Evolutionary conservation across 2,797 vertebrate genomes (phyloP), one percentile per base, ranked within the genome.

Genomic region (Propithecus deckenii): DNA sequence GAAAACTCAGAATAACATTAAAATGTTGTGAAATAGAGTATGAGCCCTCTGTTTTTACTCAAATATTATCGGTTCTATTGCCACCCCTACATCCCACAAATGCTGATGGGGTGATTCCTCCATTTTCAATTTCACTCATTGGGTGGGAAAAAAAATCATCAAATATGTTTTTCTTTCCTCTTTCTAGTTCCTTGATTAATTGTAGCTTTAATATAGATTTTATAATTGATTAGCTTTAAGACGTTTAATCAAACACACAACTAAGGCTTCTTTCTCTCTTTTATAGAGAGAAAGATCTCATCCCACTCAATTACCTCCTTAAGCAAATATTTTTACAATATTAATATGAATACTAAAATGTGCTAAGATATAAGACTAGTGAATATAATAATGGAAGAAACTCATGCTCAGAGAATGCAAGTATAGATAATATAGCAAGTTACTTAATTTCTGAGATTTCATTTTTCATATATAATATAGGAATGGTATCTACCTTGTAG

Each of bases 381-480:
- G 41, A 75, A 17, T 63, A 0, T 28, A 89, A 65, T 46, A 52
- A 91, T 61, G 17, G 32, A 3, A 76, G 61, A 97, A 95, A 78
- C 1, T 23, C 5, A 52, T 38, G 30, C 41, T 81, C 20, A 89
- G 20, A 84, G 32, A 95, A 72, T 41, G 32, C 14, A 74, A 46
- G 65, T 18, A 25, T 67, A 76, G 8, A 55, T 23, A 72, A 74
- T 57, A 14, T 7, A 71, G 57, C 14, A 91, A 88, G n/a, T 55
- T 63, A 50, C 30, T 95, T 91, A 46, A 50, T 81, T 84, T 93
- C 86, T 86, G 55, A 90, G 35, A 61, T 83, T 59, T 94, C 6
- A 10, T n/a, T 95, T 93, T 88, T 86, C 30, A n/a, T 43, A 52
- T 81, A 41, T 18, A 71, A 76, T 14, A 20, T 61, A n/a, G 52